Conservation (phyloP, 2,113 vertebrate species). For the Daphoenositta chrysoptera region DNA sequence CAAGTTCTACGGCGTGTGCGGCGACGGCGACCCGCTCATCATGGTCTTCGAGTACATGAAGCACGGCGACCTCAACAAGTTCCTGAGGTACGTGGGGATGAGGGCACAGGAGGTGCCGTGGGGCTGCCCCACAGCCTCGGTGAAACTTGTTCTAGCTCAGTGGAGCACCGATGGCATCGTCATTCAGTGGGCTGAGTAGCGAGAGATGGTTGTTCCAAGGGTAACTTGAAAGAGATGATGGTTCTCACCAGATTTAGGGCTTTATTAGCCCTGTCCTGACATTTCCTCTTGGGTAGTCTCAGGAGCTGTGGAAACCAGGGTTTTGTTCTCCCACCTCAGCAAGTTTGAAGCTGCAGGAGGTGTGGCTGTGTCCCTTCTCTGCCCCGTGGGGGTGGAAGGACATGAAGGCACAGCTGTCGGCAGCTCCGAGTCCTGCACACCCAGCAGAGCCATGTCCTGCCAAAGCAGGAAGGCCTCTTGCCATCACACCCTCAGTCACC, state of each 20-base stretch:
- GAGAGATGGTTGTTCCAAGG: background rate
- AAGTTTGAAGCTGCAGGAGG: background rate
- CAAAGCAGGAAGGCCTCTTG: background rate
- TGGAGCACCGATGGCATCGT: background rate
- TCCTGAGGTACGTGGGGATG: constrained; percentile 80
- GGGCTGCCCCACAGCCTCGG: accelerated
- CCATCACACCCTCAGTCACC: background rate
- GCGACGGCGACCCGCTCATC: constrained; percentile 94
- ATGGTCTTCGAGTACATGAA: constrained; percentile 99
- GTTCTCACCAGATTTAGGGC: background rate
- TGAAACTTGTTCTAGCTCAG: background rate
- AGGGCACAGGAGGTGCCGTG: accelerated
- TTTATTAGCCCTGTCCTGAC: background rate
- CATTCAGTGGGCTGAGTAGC: background rate
- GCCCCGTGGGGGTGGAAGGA: background rate
- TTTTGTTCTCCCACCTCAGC: background rate
- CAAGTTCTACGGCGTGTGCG: constrained; percentile 94
- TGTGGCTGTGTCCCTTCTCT: accelerated
- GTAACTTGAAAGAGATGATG: background rate
- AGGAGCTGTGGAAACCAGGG: background rate
- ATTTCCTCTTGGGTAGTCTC: background rate
- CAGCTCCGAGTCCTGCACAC: background rate
- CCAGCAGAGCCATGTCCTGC: background rate
- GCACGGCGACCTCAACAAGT: constrained; percentile 97
- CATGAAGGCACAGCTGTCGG: background rate